phyloP scores from a whole-genome alignment of 2,888 invertebrate genomes.

The Plagodis pulveraria region DNA sequence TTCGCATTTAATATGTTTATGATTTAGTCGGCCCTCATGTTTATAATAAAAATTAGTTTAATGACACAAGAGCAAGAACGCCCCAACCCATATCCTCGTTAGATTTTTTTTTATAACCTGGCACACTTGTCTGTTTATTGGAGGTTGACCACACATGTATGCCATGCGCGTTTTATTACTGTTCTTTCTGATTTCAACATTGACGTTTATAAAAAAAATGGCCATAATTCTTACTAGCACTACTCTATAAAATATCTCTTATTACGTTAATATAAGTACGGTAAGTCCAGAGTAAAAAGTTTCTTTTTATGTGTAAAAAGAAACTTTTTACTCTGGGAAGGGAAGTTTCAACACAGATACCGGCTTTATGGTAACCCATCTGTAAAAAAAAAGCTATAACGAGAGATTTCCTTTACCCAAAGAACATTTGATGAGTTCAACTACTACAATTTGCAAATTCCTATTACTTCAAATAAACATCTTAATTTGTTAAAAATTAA shows the following conservation, averaged over 20 bases:
- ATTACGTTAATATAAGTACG: too few species aligned
- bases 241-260: conserved; percentile 45
- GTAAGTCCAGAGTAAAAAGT: conserved; percentile 29
- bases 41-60: conserved; percentile 80
- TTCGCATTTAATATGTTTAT: conserved; percentile 67
- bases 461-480: too few species aligned
- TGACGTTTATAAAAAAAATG: conserved; percentile 50
- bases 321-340: too few species aligned
- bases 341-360: conserved; percentile 4
- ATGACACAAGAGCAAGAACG: conserved; percentile 60
- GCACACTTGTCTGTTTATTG: conserved; percentile 68
- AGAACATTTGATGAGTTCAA: too few species aligned
- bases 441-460: too few species aligned
- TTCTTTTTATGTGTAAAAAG: conserved; percentile 22
- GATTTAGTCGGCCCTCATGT: conserved; percentile 71
- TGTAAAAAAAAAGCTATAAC: neutral
- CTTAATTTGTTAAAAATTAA: too few species aligned
- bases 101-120: conserved; percentile 51
- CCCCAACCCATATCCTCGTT: conserved; percentile 67
- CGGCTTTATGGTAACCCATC: neutral
- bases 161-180: conserved; percentile 67
- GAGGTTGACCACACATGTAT: conserved; percentile 57
- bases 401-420: neutral
- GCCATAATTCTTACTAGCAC: conserved; percentile 42
- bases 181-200: conserved; percentile 58